These are phyloP conservation scores for Thyatira batis DNA, from an alignment of 2,888 invertebrate genomes.

Conservation along the genomic window DNA sequence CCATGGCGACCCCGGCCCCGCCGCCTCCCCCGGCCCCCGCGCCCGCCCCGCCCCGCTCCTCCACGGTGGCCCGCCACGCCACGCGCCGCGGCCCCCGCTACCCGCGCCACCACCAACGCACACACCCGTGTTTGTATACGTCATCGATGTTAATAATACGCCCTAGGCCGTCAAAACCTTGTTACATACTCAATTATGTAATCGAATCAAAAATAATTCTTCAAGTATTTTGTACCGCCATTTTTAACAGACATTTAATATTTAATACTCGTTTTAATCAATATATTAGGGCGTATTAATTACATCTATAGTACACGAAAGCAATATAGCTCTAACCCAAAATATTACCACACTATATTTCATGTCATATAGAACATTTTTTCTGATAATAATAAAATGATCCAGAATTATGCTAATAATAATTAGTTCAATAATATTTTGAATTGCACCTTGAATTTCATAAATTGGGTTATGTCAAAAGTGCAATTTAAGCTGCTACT, in stretches of 20 bases:
- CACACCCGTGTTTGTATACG: slow-evolving; percentile 14
- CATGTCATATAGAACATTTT: too few relatives aligned
- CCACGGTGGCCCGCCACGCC: slow-evolving; percentile 82
- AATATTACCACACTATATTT: neutral
- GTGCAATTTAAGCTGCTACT: too few relatives aligned
- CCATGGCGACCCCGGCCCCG: slow-evolving; percentile 69
- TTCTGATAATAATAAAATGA: too few relatives aligned
- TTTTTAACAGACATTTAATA: neutral
- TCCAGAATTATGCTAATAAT: too few relatives aligned
- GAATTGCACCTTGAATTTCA: too few relatives aligned
- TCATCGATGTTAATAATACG: slow-evolving; percentile 5
- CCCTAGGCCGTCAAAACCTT: slow-evolving; percentile 2
- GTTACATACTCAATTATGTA: neutral
- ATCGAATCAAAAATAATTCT: too few relatives aligned
- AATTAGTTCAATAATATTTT: too few relatives aligned
- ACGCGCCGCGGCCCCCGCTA: slow-evolving; percentile 56
- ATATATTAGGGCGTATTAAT: neutral
- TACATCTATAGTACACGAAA: neutral
- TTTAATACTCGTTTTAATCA: neutral
- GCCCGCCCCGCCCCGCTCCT: slow-evolving; percentile 50
- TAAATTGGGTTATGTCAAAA: too few relatives aligned
- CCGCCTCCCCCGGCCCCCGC: slow-evolving; percentile 25
- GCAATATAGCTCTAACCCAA: neutral
- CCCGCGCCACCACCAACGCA: slow-evolving; percentile 49
- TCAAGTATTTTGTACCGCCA: neutral